phyloP scores from a whole-genome alignment of 1,140 invertebrate species.

The Gerris buenoi region DNA sequence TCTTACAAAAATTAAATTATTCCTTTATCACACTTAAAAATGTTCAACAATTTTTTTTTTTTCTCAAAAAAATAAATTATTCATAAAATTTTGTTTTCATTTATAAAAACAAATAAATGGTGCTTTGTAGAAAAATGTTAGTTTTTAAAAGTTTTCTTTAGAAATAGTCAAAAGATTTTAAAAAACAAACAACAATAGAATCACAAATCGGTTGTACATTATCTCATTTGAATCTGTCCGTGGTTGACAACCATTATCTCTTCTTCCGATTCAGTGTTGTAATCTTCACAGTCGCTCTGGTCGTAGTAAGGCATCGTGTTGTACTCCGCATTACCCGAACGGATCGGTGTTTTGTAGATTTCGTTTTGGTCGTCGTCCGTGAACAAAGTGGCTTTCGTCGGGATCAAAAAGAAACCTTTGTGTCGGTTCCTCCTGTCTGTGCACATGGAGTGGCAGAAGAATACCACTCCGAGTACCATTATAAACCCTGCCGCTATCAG shows the following conservation, averaged over 20 bases:
- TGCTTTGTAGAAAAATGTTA: too few relatives aligned
- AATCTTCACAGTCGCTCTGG: not conserved
- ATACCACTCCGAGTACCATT: not conserved
- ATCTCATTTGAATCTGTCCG: not conserved
- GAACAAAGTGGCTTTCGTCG: not conserved
- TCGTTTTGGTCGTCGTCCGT: not conserved
- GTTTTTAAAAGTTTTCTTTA: too few relatives aligned
- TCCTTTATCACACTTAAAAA: too few relatives aligned
- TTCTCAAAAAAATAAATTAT: too few relatives aligned
- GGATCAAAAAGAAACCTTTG: not conserved
- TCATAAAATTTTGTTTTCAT: too few relatives aligned
- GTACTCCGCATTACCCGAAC: not conserved
- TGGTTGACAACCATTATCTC: conserved; percentile 4
- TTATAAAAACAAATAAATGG: too few relatives aligned
- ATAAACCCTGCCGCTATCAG: not conserved
- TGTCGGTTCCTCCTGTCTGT: not conserved
- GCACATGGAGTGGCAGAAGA: not conserved
- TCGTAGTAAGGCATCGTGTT: conserved; percentile 5
- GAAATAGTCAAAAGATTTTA: too few relatives aligned
- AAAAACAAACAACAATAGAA: too few relatives aligned
- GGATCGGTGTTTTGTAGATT: not conserved
- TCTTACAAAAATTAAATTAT: too few relatives aligned
- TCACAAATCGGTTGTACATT: too few relatives aligned
- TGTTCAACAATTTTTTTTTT: too few relatives aligned
- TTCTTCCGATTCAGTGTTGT: not conserved